These are phyloP conservation scores for Uropsilus gracilis DNA, from an alignment of 2,113 vertebrate species.

Conservation along the genomic window DNA sequence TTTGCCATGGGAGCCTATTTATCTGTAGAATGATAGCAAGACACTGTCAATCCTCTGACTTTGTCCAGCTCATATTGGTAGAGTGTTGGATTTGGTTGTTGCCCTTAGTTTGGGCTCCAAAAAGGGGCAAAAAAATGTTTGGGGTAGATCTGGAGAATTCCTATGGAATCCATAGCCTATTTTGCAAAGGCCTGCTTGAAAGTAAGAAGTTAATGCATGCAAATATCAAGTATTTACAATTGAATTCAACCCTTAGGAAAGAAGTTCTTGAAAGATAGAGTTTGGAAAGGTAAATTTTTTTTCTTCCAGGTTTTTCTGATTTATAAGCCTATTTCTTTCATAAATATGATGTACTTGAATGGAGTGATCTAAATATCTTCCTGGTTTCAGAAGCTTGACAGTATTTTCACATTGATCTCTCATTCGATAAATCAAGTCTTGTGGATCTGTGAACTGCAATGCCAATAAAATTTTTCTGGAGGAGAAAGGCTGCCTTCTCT, in stretches of 20 bases:
- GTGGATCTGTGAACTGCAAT: slow-evolving; percentile 13
- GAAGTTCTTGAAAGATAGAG: slow-evolving; percentile 36
- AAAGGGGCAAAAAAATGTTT: neutral
- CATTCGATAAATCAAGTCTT: slow-evolving; percentile 76
- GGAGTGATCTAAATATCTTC: slow-evolving; percentile 64
- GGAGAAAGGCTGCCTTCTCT: neutral
- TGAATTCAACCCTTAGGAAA: slow-evolving; percentile 40
- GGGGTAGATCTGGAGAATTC: neutral
- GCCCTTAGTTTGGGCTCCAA: no score
- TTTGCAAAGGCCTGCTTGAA: neutral
- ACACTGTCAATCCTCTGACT: neutral
- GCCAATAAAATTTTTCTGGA: neutral
- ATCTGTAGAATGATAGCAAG: neutral
- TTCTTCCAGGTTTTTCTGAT: slow-evolving; percentile 72
- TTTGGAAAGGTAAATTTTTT: slow-evolving; percentile 48
- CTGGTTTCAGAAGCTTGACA: slow-evolving; percentile 76
- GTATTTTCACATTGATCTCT: slow-evolving; percentile 76
- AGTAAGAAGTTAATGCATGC: slow-evolving; percentile 6
- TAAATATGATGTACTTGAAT: slow-evolving; percentile 43
- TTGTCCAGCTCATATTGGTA: neutral
- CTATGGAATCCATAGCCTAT: neutral
- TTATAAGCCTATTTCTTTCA: slow-evolving; percentile 72
- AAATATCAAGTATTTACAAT: slow-evolving; percentile 15
- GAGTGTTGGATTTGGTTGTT: neutral
- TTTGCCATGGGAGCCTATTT: neutral